phyloP scores from a whole-genome alignment of 2,797 vertebrate species.

The Xenopus petersii region DNA sequence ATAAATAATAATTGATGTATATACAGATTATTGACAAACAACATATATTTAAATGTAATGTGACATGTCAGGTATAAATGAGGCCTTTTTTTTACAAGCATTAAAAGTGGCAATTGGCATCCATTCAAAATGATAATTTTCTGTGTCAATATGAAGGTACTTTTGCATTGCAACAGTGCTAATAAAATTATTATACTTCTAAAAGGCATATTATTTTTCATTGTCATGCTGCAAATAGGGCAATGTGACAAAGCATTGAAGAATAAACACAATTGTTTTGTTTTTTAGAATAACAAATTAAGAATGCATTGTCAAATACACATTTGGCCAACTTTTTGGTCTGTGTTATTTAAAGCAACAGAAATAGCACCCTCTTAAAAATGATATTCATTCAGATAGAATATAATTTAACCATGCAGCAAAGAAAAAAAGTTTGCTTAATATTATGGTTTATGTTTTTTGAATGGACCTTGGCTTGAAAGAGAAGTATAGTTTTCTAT shows the following conservation, averaged over 20 bases:
- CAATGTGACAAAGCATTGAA: not conserved
- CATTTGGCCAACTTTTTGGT: not conserved
- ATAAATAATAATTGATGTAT: too few species aligned
- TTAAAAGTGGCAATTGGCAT: slow-evolving; percentile 4
- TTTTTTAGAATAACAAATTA: not conserved
- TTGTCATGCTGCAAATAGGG: not conserved
- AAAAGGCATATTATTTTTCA: not conserved
- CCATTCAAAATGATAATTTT: slow-evolving; percentile 1
- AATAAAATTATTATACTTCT: not conserved
- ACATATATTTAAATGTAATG: too few species aligned
- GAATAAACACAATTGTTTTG: not conserved
- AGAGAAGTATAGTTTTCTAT: not conserved
- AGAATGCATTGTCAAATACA: too few species aligned
- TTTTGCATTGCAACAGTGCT: slow-evolving; percentile 17
- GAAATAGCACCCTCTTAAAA: slow-evolving; percentile 43
- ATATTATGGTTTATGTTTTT: slow-evolving; percentile 39
- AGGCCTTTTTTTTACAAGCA: slow-evolving; percentile 17
- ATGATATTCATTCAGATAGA: slow-evolving; percentile 16
- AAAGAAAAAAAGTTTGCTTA: slow-evolving; percentile 5
- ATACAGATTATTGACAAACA: too few species aligned
- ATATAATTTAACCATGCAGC: slow-evolving; percentile 32
- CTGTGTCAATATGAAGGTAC: not conserved
- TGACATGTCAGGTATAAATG: slow-evolving; percentile 7
- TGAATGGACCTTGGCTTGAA: not conserved
- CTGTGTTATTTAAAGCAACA: not conserved